Conservation (phyloP, 1,140 invertebrate genomes). For the Conus ventricosus region DNA sequence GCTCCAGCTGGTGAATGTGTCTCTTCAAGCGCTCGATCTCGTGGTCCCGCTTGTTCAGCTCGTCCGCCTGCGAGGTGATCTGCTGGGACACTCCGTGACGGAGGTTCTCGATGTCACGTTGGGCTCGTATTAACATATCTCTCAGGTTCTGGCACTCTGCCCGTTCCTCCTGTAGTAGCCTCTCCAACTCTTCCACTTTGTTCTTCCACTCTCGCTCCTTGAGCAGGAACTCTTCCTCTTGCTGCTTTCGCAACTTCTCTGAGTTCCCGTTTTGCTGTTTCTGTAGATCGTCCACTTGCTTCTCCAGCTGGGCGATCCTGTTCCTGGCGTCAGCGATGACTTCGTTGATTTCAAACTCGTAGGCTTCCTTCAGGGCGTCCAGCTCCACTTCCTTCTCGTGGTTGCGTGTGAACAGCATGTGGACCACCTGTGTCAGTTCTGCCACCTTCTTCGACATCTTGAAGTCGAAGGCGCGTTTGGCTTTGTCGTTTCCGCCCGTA, state of each 20-base stretch:
- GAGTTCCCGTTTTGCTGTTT: conserved; percentile 42
- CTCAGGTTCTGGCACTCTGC: conserved; percentile 66
- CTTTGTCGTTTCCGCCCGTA: conserved; percentile 48
- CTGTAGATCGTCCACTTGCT: conserved; percentile 50
- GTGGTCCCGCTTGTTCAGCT: conserved; percentile 54
- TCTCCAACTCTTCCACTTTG: conserved; percentile 55
- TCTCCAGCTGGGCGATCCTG: conserved; percentile 55
- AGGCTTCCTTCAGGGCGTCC: conserved; percentile 68
- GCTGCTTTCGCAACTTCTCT: conserved; percentile 47
- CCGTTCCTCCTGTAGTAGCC: conserved; percentile 64
- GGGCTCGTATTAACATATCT: conserved; percentile 69
- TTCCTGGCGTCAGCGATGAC: conserved; percentile 64
- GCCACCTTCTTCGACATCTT: conserved; percentile 74
- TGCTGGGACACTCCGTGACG: conserved; percentile 61
- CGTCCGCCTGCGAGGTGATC: conserved; percentile 56
- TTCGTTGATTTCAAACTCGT: conserved; percentile 66
- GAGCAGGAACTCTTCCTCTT: conserved; percentile 48
- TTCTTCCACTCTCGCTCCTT: conserved; percentile 60
- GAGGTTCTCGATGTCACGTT: conserved; percentile 70
- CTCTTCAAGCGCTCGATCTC: conserved; percentile 62
- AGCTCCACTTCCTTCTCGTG: conserved; percentile 74
- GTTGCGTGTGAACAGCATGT: conserved; percentile 73
- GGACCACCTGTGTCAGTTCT: conserved; percentile 73
- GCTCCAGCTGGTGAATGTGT: conserved; percentile 55
- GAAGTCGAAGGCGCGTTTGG: conserved; percentile 69